A percentile compares a stretch with the other conserved stretches of the same genome.
These are phyloP conservation scores for Penaeus chinensis DNA, from an alignment of 1,140 invertebrate species.

Conservation along the genomic window DNA sequence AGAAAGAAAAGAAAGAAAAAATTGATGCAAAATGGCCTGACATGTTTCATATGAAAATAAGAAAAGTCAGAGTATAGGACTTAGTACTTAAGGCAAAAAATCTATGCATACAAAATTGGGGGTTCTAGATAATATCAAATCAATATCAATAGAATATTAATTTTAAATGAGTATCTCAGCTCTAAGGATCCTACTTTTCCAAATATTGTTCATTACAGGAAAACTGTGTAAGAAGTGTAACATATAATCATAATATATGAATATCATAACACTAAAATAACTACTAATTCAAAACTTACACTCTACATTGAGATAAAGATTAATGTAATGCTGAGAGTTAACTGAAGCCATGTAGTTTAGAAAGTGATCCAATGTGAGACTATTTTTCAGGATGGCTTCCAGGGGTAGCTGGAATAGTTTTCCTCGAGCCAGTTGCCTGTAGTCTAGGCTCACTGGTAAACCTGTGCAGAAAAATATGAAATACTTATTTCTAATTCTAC, in stretches of 20 bases:
- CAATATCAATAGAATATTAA: too few species aligned
- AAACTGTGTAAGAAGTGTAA: neutral
- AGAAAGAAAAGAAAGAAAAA: too few species aligned
- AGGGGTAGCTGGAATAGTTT: constrained; percentile 79
- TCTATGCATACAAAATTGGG: too few species aligned
- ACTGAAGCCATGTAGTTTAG: constrained; percentile 83
- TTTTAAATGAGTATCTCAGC: too few species aligned
- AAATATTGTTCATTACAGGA: too few species aligned
- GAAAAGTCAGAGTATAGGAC: too few species aligned
- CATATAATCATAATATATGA: constrained; percentile 22
- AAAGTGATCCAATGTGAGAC: constrained; percentile 83
- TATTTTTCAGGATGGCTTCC: constrained; percentile 84
- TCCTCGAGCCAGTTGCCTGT: constrained; percentile 71
- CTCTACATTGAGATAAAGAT: constrained; percentile 87
- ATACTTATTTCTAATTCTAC: too few species aligned
- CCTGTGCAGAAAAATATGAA: constrained; percentile 54
- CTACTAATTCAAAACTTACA: constrained; percentile 67
- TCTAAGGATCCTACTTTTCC: too few species aligned
- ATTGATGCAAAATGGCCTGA: too few species aligned
- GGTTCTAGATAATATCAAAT: too few species aligned
- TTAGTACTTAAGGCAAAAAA: too few species aligned
- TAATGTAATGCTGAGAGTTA: constrained; percentile 81
- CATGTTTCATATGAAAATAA: too few species aligned
- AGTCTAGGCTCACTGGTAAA: constrained; percentile 69
- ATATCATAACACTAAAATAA: constrained; percentile 1